Base-by-base conservation (phyloP, 1,140 invertebrate genomes). In the Pantala flavescens region DNA sequence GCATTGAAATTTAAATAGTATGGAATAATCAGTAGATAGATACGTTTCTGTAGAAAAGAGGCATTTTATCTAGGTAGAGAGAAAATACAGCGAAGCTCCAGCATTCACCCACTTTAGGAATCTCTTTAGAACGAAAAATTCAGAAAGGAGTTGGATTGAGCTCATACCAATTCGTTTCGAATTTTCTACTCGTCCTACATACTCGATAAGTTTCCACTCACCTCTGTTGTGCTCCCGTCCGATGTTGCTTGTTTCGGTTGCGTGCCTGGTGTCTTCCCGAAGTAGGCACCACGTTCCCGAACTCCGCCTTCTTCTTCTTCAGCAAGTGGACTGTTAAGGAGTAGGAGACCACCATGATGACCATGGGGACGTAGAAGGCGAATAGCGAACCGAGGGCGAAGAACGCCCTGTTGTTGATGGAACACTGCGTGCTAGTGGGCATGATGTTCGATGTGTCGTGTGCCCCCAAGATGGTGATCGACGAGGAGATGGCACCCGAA, bases 351-450 rank as follows among this genome's bases (percentile, higher is more conserved):
- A 96, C 88, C 93, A 96, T 96, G 73, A 95, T 93, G 55, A 95
- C 83, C 88, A 98, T 94, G 0, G 96, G 96, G 70, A 98, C 90
- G 84, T 97, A 97, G 83, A 98, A 98, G 43, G 88, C 94, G 71
- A 96, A 88, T 77, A 97, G 83, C 0, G 94, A 96, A 0, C 93
- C 93, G 78, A 95, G 93, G 7, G 94, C 89, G 85, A 93, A 93
- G 84, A 95, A 96, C 14, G 90, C 86, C 16, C 90, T 84, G 82
- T 95, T 95, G 83, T 93, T 93, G 78, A 96, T 96, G 71, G 91
- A 90, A 82, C 94, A 96, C 28, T 87, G 81, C 24, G 88, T 84
- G 7, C 88, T 86, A 71, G 88, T 84, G 0, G 91, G 91, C 90
- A 92, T 92, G 74, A 93, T 92, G 80, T 93, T 93, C 70, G 83